Conservation (phyloP, 2,113 vertebrate species). For the human (Homo sapiens) region DNA sequence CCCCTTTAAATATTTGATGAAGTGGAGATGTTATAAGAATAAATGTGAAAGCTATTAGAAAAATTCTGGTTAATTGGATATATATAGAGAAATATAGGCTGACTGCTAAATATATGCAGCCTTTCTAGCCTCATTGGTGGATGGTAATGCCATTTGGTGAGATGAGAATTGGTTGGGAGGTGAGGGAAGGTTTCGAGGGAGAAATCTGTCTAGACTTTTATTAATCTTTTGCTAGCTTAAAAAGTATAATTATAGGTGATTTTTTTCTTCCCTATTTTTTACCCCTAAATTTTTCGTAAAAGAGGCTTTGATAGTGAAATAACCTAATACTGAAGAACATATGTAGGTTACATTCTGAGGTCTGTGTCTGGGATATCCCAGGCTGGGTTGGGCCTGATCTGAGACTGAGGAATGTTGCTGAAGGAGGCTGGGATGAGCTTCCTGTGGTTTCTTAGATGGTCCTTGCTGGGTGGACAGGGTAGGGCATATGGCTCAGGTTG, state of each 20-base stretch:
- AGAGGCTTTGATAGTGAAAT: slow-evolving; percentile 18
- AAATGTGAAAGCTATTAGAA: neutral
- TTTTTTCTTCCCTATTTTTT: neutral
- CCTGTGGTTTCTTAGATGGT: neutral
- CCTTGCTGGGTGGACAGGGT: neutral
- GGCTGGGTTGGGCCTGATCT: neutral
- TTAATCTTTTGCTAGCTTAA: slow-evolving; percentile 8
- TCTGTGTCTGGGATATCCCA: neutral
- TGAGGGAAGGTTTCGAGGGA: neutral
- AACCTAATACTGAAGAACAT: slow-evolving; percentile 27
- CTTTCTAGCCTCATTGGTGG: neutral
- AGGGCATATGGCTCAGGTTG: neutral
- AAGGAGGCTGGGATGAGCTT: neutral
- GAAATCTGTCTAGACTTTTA: neutral
- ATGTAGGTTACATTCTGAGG: neutral
- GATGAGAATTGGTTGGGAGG: neutral
- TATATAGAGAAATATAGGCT: neutral
- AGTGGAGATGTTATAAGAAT: neutral
- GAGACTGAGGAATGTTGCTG: neutral
- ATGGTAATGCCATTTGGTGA: neutral
- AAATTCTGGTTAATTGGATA: neutral
- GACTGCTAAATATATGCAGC: neutral
- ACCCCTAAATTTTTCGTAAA: neutral
- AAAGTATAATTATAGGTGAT: neutral
- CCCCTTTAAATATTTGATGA: neutral